Conservation (phyloP, 2,888 invertebrate genomes). For the Didymodactylos carnosus region DNA sequence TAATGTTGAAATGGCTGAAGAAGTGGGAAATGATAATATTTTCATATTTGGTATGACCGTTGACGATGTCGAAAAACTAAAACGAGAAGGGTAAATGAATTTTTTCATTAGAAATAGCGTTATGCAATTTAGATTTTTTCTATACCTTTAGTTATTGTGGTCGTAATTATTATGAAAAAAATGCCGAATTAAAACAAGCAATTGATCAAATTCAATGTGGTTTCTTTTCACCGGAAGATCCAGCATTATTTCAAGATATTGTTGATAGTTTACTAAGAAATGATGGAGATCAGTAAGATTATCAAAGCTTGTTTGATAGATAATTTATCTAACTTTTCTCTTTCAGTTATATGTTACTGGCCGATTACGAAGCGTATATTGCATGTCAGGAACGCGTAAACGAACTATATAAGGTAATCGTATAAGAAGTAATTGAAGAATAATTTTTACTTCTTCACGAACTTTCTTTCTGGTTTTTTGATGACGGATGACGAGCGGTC, state of each 20-base stretch:
- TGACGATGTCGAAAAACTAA: slow-evolving; percentile 42
- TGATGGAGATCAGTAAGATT: slow-evolving; percentile 49
- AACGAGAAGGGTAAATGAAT: slow-evolving; percentile 33
- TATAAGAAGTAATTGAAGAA: no score
- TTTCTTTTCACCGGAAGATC: slow-evolving; percentile 80
- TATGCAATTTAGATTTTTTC: background rate
- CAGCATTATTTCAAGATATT: slow-evolving; percentile 67
- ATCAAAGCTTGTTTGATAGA: background rate
- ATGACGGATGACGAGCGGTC: no score
- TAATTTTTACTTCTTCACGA: no score
- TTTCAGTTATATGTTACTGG: slow-evolving; percentile 61
- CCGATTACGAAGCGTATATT: slow-evolving; percentile 84
- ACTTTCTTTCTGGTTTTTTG: no score
- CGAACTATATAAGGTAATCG: slow-evolving; percentile 54
- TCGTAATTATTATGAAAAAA: slow-evolving; percentile 67
- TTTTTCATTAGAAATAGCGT: background rate
- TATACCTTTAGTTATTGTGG: slow-evolving; percentile 61
- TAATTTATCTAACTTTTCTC: background rate
- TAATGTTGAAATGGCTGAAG: slow-evolving; percentile 87
- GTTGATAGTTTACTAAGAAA: slow-evolving; percentile 60
- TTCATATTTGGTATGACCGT: slow-evolving; percentile 67
- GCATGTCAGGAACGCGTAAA: slow-evolving; percentile 72
- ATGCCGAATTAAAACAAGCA: slow-evolving; percentile 71
- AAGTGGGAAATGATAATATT: slow-evolving; percentile 84
- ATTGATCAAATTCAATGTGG: slow-evolving; percentile 82